Percentiles rank a stretch among this genome's conserved stretches.
Evolutionary conservation across 2,888 invertebrate species (phyloP).

Genomic region (Folsomia manolachei): DNA sequence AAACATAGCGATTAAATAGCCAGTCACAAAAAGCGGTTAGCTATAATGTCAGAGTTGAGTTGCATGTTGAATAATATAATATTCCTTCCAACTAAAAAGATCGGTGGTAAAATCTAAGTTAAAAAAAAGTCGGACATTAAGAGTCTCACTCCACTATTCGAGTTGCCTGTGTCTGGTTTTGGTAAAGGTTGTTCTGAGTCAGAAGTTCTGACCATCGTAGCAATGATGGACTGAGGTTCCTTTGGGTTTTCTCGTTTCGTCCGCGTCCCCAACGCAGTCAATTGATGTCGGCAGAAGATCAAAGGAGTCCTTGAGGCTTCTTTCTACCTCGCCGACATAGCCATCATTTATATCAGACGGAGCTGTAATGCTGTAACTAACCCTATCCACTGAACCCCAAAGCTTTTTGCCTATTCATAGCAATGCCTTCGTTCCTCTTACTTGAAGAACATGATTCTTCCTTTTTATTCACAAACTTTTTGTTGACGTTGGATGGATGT

Average conservation of each 20-base stretch:
- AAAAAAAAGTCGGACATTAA: not conserved
- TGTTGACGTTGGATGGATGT: not conserved
- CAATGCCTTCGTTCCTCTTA: not conserved
- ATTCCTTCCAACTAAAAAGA: not conserved
- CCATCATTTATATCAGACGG: conserved; percentile 44
- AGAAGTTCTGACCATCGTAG: not conserved
- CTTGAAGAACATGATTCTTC: not conserved
- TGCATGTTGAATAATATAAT: too few species aligned
- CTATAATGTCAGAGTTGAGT: too few species aligned
- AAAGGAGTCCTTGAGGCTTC: conserved; percentile 51
- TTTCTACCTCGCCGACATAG: conserved; percentile 45
- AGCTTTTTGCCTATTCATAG: too few species aligned
- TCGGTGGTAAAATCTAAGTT: not conserved
- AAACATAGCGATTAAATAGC: not conserved
- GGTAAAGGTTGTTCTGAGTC: not conserved
- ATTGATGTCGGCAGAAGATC: conserved; percentile 50
- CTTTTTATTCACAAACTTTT: conserved; percentile 20
- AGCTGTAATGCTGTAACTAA: not conserved
- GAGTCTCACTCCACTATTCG: not conserved
- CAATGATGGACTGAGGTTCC: not conserved
- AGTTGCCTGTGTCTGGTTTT: not conserved
- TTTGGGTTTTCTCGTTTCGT: conserved; percentile 17
- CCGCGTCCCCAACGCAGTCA: conserved; percentile 46
- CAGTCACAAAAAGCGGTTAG: not conserved
- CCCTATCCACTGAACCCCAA: conserved; percentile 10